phyloP scores from a whole-genome alignment of 2,113 vertebrate genomes.

The Cnemophilus loriae region DNA sequence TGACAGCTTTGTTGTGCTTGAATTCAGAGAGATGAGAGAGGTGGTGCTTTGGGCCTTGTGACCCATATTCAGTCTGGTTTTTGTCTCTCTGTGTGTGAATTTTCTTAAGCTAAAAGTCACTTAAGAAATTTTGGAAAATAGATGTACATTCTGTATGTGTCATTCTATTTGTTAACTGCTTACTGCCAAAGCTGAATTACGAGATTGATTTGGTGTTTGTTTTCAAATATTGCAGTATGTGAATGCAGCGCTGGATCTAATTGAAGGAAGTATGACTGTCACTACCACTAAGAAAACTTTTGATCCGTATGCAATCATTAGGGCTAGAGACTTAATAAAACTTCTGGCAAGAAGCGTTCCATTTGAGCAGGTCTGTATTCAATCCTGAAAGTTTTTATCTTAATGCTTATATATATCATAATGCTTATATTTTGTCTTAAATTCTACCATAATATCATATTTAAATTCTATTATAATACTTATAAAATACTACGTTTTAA shows the following conservation, averaged over 20 bases:
- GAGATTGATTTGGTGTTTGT: not conserved
- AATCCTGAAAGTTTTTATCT: not conserved
- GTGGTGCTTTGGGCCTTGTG: not conserved
- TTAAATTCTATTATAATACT: not conserved
- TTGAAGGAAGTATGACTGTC: constrained; percentile 95
- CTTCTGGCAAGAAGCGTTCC: constrained; percentile 92
- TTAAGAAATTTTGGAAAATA: not conserved
- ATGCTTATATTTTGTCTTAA: not conserved
- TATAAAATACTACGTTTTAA: rapidly evolving
- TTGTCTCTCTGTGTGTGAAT: not conserved
- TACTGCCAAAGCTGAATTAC: not conserved
- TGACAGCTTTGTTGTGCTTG: not conserved
- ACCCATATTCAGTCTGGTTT: not conserved
- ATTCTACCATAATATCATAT: not conserved
- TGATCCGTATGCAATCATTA: constrained; percentile 88
- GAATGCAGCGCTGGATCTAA: constrained; percentile 85
- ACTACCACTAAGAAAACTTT: constrained; percentile 92
- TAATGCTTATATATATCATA: not conserved
- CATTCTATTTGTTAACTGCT: not conserved
- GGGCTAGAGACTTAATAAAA: constrained; percentile 93
- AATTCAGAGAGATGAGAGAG: not conserved
- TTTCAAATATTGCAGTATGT: constrained; percentile 75
- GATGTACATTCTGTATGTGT: not conserved
- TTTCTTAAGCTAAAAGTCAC: not conserved
- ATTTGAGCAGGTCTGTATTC: constrained; percentile 87